A percentile compares a stretch with the other conserved stretches of the same genome.
These are phyloP conservation scores for Caenorhabditis briggsae DNA, from an alignment of 1,140 invertebrate species.

Conservation along the genomic window DNA sequence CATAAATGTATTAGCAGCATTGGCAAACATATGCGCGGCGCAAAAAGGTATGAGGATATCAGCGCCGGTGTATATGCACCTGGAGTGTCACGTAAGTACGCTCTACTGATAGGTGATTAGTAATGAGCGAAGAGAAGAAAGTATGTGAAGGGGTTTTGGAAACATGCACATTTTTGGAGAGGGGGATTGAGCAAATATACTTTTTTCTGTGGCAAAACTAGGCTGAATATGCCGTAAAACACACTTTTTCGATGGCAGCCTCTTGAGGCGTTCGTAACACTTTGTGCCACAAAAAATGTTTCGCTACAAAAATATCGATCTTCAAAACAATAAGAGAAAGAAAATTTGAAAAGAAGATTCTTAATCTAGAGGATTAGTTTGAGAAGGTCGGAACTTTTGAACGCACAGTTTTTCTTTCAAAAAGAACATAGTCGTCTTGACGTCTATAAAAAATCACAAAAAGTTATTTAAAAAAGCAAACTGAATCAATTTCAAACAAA, in stretches of 20 bases:
- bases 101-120: conserved; percentile 14
- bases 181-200: conserved; percentile 8
- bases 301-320: too few relatives aligned
- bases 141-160: background rate
- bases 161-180: background rate
- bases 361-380: too few relatives aligned
- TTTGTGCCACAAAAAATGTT: background rate
- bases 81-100: background rate
- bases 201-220: conserved; percentile 12
- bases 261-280: background rate
- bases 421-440: too few relatives aligned
- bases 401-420: too few relatives aligned
- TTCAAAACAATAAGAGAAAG: too few relatives aligned
- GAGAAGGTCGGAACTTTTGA: too few relatives aligned
- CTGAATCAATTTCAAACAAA: too few relatives aligned
- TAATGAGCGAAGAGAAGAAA: background rate
- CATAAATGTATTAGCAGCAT: conserved; percentile 20
- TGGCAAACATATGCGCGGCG: conserved; percentile 21
- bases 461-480: too few relatives aligned
- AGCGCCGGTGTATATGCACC: too few relatives aligned
- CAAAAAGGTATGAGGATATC: conserved; percentile 16
- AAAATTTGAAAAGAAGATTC: too few relatives aligned
- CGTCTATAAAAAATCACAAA: too few relatives aligned
- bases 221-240: conserved; percentile 2
- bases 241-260: background rate